Percentiles rank a stretch among this genome's conserved stretches.
Conservation (phyloP, 2,797 vertebrate species). For the Mallotus villosus region DNA sequence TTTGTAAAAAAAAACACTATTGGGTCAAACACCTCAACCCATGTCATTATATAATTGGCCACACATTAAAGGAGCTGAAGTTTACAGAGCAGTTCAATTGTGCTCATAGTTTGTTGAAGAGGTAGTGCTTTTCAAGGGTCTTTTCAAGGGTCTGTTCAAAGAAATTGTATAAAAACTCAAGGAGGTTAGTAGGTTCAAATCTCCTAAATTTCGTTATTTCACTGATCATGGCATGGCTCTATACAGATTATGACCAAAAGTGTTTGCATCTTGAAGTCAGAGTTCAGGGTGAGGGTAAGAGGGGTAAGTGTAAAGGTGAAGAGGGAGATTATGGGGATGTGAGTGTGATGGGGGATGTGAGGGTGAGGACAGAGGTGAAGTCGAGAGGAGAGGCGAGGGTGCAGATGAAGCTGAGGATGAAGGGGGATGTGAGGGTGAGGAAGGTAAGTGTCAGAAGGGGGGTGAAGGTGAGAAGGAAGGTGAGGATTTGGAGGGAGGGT, state of each 20-base stretch:
- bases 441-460: too few species aligned
- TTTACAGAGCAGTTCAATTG: neutral
- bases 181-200: neutral
- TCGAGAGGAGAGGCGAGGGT: too few species aligned
- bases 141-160: neutral
- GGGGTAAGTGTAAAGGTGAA: too few species aligned
- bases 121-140: neutral
- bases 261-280: too few species aligned
- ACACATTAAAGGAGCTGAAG: neutral
- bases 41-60: slow-evolving; percentile 7
- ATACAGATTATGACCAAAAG: neutral
- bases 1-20: slow-evolving; percentile 32
- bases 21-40: slow-evolving; percentile 32
- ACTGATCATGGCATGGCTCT: neutral
- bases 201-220: neutral
- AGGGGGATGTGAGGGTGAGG: too few species aligned
- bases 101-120: neutral
- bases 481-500: too few species aligned
- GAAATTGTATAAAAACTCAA: neutral
- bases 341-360: too few species aligned
- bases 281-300: too few species aligned
- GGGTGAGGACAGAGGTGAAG: too few species aligned
- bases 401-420: too few species aligned
- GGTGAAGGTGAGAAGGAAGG: too few species aligned
- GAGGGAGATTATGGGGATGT: too few species aligned